Conservation (phyloP, 1,140 invertebrate species). For the Drosophila orosa region DNA sequence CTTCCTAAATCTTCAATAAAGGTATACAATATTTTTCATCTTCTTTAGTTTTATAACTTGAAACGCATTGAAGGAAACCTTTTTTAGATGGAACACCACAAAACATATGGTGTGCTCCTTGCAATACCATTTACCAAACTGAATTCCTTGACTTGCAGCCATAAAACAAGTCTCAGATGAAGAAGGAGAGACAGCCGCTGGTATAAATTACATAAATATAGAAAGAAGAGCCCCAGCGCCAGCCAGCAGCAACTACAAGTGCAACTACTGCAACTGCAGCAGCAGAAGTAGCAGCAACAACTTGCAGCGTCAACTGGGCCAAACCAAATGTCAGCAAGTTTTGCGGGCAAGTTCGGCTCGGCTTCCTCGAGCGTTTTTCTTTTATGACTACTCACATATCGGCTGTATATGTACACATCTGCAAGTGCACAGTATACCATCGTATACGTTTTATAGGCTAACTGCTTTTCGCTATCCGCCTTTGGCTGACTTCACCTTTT, state of each 20-base stretch:
- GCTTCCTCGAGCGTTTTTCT: conserved; percentile 37
- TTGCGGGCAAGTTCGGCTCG: conserved; percentile 46
- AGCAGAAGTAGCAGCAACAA: conserved; percentile 30
- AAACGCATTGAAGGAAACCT: not conserved
- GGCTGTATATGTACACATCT: conserved; percentile 22
- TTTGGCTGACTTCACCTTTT: conserved; percentile 78
- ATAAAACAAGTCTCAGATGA: conserved; percentile 36
- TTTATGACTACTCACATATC: conserved; percentile 40
- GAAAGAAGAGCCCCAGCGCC: conserved; percentile 21
- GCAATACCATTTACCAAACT: conserved; percentile 8
- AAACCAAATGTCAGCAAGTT: conserved; percentile 77
- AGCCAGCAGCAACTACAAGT: conserved; percentile 20
- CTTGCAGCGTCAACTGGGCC: conserved; percentile 61
- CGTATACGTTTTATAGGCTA: conserved; percentile 68
- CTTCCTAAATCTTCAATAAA: not conserved
- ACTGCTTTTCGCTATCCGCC: conserved; percentile 55
- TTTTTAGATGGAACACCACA: conserved; percentile 7
- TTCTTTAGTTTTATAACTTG: not conserved
- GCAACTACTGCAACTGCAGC: conserved; percentile 23
- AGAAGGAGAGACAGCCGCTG: conserved; percentile 7
- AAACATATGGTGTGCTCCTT: conserved; percentile 19
- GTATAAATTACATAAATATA: conserved; percentile 43
- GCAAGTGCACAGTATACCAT: conserved; percentile 25
- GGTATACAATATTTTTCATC: too few relatives aligned
- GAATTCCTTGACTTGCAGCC: conserved; percentile 21